Conservation (phyloP, 2,888 invertebrate species). For the Crematogaster levior region DNA sequence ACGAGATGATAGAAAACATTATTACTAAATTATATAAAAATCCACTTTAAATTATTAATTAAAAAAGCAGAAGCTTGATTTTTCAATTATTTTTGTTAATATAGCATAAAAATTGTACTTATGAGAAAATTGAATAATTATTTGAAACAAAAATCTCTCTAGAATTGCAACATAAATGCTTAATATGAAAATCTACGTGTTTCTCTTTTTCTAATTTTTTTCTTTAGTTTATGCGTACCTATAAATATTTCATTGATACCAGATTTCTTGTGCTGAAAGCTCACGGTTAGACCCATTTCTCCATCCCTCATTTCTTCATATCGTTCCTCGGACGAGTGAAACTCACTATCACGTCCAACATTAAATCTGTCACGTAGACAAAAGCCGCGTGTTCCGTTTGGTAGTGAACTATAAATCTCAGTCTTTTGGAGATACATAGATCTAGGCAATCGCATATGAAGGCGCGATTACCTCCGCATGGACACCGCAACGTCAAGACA, state of each 20-base stretch:
- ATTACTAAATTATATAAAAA: not conserved
- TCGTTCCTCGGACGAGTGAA: constrained; percentile 3
- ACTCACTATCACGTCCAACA: constrained; percentile 1
- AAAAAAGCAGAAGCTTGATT: not conserved
- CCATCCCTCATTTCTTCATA: constrained; percentile 12
- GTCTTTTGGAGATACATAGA: not conserved
- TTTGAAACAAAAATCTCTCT: not conserved
- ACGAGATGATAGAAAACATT: not conserved
- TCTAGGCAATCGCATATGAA: not conserved
- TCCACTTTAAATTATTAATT: not conserved
- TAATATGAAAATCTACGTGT: not conserved
- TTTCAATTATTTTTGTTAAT: not conserved
- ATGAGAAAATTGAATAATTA: not conserved
- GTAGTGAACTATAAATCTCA: constrained; percentile 2
- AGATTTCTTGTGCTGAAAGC: not conserved
- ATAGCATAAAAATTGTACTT: not conserved
- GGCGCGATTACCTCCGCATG: not conserved
- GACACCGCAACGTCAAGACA: not conserved
- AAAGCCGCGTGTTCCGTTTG: not conserved
- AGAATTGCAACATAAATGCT: not conserved
- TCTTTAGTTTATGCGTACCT: not conserved
- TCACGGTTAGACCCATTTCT: not conserved
- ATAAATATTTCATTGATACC: not conserved
- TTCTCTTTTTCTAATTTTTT: not conserved
- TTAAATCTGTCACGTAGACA: constrained; percentile 22